A percentile compares a stretch with the other conserved stretches of the same genome.
phyloP scores from a whole-genome alignment of 2,113 vertebrate species.

The Oreochromis tanganicae region DNA sequence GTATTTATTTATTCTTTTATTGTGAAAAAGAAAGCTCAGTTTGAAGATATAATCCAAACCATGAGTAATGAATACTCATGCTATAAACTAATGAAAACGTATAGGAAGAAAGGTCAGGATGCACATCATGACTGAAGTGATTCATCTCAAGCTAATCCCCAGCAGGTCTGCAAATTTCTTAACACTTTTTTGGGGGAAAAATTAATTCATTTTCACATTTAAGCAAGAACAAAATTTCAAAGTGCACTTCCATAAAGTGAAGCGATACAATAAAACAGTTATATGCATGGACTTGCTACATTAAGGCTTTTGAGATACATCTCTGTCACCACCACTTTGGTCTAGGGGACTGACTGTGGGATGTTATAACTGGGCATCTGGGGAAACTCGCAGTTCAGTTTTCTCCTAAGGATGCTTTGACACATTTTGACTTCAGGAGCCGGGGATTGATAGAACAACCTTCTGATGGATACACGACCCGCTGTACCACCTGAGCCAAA shows the following conservation, averaged over 20 bases:
- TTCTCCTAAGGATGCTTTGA: background rate
- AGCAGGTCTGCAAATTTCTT: background rate
- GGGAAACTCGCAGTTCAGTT: background rate
- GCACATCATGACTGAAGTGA: too few species aligned
- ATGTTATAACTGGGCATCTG: background rate
- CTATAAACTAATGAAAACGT: background rate
- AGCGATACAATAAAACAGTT: background rate
- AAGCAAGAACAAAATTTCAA: background rate
- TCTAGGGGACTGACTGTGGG: background rate
- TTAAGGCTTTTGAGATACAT: background rate
- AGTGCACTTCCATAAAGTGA: background rate
- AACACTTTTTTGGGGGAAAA: background rate
- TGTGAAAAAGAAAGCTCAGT: background rate
- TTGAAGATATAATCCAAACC: background rate
- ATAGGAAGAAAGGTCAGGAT: background rate
- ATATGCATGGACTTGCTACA: background rate
- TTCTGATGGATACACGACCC: background rate
- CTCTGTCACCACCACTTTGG: background rate
- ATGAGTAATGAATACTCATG: fast-evolving
- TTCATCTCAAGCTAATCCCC: too few species aligned
- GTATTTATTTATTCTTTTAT: background rate
- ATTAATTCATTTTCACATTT: background rate
- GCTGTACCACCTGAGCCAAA: background rate
- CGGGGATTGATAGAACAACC: background rate
- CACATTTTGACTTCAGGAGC: background rate